Conservation (phyloP, 2,113 vertebrate species). For the Opisthocomus hoazin region DNA sequence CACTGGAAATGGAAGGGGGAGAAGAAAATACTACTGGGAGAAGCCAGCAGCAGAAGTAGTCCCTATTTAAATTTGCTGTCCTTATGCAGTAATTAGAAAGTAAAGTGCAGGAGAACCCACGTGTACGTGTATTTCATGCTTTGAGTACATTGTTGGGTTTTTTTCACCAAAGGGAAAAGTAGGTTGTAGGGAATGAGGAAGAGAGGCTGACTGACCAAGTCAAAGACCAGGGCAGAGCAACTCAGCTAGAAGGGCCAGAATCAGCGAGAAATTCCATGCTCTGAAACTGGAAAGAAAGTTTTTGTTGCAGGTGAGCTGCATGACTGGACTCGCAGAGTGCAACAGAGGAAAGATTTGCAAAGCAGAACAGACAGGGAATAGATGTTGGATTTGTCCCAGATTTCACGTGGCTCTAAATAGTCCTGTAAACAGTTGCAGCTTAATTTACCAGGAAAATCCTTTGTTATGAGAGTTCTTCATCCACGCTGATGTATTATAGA, state of each 20-base stretch:
- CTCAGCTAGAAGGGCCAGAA: not conserved
- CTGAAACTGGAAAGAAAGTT: not conserved
- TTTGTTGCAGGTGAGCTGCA: not conserved
- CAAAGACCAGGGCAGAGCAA: not conserved
- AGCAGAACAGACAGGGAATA: not conserved
- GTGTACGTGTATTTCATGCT: not conserved
- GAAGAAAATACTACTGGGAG: not conserved
- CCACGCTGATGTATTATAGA: not conserved
- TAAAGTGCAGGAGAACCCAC: not conserved
- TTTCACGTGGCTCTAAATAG: not conserved
- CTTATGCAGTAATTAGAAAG: not conserved
- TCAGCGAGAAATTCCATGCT: not conserved
- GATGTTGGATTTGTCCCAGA: not conserved
- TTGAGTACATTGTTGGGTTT: not conserved
- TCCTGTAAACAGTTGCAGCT: not conserved
- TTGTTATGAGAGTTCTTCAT: not conserved
- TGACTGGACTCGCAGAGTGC: not conserved
- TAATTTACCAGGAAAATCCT: not conserved
- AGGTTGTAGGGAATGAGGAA: not conserved
- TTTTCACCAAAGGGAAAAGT: not conserved
- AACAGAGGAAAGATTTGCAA: not conserved
- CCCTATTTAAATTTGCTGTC: not conserved
- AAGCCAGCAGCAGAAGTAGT: not conserved
- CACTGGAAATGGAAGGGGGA: not conserved
- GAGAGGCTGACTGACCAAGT: not conserved